phyloP scores from a whole-genome alignment of 2,797 vertebrate genomes.

The Bufotes viridis region DNA sequence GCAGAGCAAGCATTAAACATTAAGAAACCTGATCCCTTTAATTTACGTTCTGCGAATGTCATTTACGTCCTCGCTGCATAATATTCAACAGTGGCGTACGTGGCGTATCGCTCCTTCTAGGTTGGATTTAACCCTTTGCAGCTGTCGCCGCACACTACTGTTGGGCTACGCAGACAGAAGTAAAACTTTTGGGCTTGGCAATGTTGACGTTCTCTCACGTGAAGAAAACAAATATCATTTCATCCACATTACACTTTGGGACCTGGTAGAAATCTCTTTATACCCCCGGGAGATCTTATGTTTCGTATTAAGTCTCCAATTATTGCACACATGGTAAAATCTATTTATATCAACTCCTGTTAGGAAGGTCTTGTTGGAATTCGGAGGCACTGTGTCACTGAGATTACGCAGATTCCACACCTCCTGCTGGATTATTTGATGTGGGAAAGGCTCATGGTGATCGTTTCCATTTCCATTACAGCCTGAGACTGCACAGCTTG shows the following conservation, averaged over 20 bases:
- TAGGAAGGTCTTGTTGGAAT: constrained; percentile 50
- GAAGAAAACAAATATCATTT: constrained; percentile 33
- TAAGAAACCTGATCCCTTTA: neutral
- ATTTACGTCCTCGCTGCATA: neutral
- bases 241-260: constrained; percentile 1
- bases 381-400: constrained; percentile 49
- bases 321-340: constrained; percentile 61
- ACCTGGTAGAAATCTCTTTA: constrained; percentile 38
- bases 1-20: neutral
- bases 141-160: no score
- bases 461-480: constrained; percentile 47
- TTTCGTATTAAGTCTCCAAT: constrained; percentile 59
- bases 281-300: constrained; percentile 44
- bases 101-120: neutral
- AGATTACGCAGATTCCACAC: constrained; percentile 62
- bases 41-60: constrained; percentile 5
- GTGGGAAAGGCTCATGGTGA: constrained; percentile 51
- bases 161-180: neutral
- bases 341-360: constrained; percentile 57
- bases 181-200: neutral
- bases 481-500: constrained; percentile 54
- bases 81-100: neutral
- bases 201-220: neutral
- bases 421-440: constrained; percentile 60
- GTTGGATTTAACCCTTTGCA: neutral